These are phyloP conservation scores for Ptychadena robeensis DNA, from an alignment of 2,797 vertebrate species.

Conservation along the genomic window DNA sequence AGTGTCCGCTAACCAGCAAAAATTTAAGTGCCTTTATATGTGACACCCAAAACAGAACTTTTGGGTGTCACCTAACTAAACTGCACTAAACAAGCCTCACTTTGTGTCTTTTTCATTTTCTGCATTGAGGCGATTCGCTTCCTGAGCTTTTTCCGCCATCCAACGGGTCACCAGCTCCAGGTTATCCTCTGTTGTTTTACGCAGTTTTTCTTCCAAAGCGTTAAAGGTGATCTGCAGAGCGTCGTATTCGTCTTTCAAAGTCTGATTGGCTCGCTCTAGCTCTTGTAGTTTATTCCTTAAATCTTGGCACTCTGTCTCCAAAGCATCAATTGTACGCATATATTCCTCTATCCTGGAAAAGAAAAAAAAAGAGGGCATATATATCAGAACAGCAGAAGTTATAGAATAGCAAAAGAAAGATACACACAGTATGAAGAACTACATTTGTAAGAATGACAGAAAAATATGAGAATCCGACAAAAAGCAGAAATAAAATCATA, in stretches of 20 bases:
- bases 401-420: not conserved
- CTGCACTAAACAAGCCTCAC: constrained; percentile 68
- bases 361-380: too few species aligned
- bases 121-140: constrained; percentile 92
- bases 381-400: too few species aligned
- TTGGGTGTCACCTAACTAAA: too few species aligned
- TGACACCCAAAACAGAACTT: too few species aligned
- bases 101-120: constrained; percentile 96
- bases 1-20: too few species aligned
- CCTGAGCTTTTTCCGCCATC: constrained; percentile 98
- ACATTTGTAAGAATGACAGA: too few species aligned
- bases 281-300: constrained; percentile 86
- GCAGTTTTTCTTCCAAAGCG: constrained; percentile 92
- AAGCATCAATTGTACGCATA: constrained; percentile 82
- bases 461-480: not conserved
- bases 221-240: constrained; percentile 97
- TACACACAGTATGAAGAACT: not conserved
- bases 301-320: constrained; percentile 89
- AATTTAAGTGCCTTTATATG: too few species aligned
- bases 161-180: constrained; percentile 94
- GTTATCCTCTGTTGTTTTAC: constrained; percentile 93
- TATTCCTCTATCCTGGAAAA: constrained; percentile 86
- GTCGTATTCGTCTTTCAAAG: constrained; percentile 94
- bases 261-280: constrained; percentile 92
- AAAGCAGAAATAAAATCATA: not conserved